Percentiles rank a stretch among this genome's conserved stretches.
Evolutionary conservation across 2,797 vertebrate species (phyloP).

Genomic region (Rhynchonycteris naso): DNA sequence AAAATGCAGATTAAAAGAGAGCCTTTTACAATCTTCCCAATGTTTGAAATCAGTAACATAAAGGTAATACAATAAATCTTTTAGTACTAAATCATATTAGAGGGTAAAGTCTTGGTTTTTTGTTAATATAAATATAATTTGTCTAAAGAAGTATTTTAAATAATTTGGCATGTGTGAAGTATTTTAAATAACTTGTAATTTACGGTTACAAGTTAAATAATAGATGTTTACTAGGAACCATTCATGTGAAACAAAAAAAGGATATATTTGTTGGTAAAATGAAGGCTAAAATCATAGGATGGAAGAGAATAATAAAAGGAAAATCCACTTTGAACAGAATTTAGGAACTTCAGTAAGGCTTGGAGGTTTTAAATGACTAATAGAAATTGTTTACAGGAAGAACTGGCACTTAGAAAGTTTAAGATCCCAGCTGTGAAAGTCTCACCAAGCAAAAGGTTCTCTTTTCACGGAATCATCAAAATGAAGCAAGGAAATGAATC

Average conservation of each 20-base stretch:
- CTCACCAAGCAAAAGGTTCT: not conserved
- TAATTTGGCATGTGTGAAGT: slow-evolving; percentile 51
- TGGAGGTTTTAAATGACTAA: not conserved
- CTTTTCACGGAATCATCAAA: not conserved
- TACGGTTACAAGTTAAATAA: slow-evolving; percentile 53
- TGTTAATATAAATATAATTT: slow-evolving; percentile 20
- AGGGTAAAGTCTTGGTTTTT: slow-evolving; percentile 22
- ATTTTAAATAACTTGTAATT: slow-evolving; percentile 71
- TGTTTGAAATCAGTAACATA: slow-evolving; percentile 38
- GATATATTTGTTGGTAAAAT: not conserved
- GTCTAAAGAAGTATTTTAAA: slow-evolving; percentile 63
- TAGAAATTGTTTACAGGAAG: not conserved
- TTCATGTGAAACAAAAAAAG: slow-evolving; percentile 35
- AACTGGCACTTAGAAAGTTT: not conserved
- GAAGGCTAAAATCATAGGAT: not conserved
- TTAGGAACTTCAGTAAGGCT: not conserved
- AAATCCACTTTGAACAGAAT: slow-evolving; percentile 44
- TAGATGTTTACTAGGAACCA: slow-evolving; percentile 31
- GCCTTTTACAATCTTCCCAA: slow-evolving; percentile 28
- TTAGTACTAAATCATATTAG: slow-evolving; percentile 40
- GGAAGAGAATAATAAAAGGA: not conserved
- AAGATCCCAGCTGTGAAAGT: not conserved
- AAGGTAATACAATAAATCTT: slow-evolving; percentile 34
- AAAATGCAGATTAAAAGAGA: slow-evolving; percentile 32
- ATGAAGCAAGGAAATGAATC: not conserved